Evolutionary conservation across 2,888 invertebrate genomes (phyloP), one percentile per base, ranked within the genome.

Genomic region (Noctua comes): DNA sequence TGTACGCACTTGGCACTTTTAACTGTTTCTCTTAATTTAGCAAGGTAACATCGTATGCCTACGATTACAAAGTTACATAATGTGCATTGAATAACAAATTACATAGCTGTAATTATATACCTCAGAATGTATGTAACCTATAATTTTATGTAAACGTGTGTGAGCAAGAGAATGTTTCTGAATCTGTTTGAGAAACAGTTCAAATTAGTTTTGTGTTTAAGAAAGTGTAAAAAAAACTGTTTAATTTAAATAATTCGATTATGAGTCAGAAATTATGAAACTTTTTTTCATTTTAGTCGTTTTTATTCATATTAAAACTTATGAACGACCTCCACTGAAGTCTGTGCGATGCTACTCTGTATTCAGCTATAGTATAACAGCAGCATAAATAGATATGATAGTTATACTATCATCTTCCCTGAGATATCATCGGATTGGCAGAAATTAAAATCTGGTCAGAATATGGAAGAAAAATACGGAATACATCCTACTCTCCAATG

Each of bases 71-170:
- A 46, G 62, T 88, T 90, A 85, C 83, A 76, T 87, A 84, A 86
- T 73, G 59, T 72, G 40, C 64, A 77, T 88, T 88, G 85, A 84
- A 84, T 88, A 87, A 88, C 87, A 84, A 88, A 88, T 85, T 87
- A 82, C 80, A 82, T 71, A 59, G 77, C 11, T 73, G 76, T 88
- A 82, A 86, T 88, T 83, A 78, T 76, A 57, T 76, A 51, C 40
- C 65, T 46, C 64, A 54, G 73, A 68, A 69, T 66, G 77, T 62
- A 78, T 88, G 87, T 81, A 86, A 85, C 51, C 36, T 27, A 71
- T 88, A 73, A 80, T 88, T 86, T 77, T 73, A 69, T 62, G 71
- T 79, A 78, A 80, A 88, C 73, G 78, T 70, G 77, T 77, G 65
- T 24, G 24, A 72, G 48, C 13, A 7, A 80, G 79, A 36, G 73